A percentile compares a stretch with the other conserved stretches of the same genome.
Evolutionary conservation across 2,888 invertebrate genomes (phyloP).

Genomic region (Scotopteryx bipunctaria): DNA sequence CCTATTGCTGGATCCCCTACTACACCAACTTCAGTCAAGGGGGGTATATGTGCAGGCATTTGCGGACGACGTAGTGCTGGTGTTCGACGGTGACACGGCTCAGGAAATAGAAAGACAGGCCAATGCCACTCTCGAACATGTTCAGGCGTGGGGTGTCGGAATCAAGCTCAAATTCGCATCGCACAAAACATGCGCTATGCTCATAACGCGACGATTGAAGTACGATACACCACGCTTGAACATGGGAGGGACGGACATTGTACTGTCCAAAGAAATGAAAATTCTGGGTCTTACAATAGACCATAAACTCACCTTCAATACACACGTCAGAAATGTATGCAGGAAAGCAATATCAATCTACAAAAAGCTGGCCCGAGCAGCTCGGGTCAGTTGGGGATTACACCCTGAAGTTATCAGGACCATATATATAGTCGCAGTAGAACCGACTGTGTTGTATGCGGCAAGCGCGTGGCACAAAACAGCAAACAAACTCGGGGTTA

Average conservation of each 20-base stretch:
- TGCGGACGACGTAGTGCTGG: constrained; percentile 19
- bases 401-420: too few relatives aligned
- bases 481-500: too few relatives aligned
- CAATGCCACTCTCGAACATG: constrained; percentile 28
- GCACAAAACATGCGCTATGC: too few relatives aligned
- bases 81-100: constrained; percentile 20
- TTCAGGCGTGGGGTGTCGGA: constrained; percentile 14
- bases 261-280: background rate
- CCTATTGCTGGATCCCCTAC: constrained; percentile 27
- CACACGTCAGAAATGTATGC: constrained; percentile 3
- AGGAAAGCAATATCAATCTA: constrained; percentile 6
- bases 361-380: background rate
- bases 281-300: constrained; percentile 17
- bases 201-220: too few relatives aligned
- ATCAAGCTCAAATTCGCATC: too few relatives aligned
- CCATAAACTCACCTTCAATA: constrained; percentile 13
- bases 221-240: too few relatives aligned
- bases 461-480: too few relatives aligned
- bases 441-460: too few relatives aligned
- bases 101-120: constrained; percentile 13
- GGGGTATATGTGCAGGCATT: constrained; percentile 23
- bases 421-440: too few relatives aligned
- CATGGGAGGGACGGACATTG: constrained; percentile 8
- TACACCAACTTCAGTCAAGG: background rate
- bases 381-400: too few relatives aligned